These are phyloP conservation scores for Xestia sexstrigata DNA, from an alignment of 2,888 invertebrate species.

Conservation along the genomic window DNA sequence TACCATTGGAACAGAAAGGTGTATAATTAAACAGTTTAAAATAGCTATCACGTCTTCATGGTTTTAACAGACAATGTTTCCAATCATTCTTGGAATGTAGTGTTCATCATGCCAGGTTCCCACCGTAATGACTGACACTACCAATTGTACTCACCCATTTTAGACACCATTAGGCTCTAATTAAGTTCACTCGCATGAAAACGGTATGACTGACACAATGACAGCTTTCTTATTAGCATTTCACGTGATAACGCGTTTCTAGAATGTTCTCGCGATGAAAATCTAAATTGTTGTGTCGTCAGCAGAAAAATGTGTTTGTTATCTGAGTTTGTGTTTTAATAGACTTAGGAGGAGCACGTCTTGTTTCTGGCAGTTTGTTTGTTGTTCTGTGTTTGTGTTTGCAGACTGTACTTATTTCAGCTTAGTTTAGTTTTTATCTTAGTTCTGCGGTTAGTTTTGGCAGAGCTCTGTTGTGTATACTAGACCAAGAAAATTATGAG, in stretches of 20 bases:
- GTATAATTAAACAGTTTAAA: conserved; percentile 31
- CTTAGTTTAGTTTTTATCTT: conserved; percentile 41
- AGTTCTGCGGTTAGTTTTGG: conserved; percentile 10
- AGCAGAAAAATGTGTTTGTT: conserved; percentile 63
- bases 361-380: conserved; percentile 49
- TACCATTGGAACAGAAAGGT: conserved; percentile 27
- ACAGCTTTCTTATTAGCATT: conserved; percentile 65
- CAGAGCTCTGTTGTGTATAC: neutral
- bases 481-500: neutral
- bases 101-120: conserved; percentile 29
- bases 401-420: conserved; percentile 39
- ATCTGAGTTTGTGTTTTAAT: conserved; percentile 59
- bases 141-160: conserved; percentile 47
- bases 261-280: conserved; percentile 58
- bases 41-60: conserved; percentile 22
- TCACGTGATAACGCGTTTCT: conserved; percentile 59
- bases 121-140: conserved; percentile 56
- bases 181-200: conserved; percentile 65
- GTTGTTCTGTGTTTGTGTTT: conserved; percentile 48
- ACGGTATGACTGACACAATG: conserved; percentile 59
- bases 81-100: conserved; percentile 30
- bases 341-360: conserved; percentile 30
- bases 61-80: conserved; percentile 28
- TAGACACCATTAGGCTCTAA: conserved; percentile 56
- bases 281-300: conserved; percentile 65